phyloP scores from a whole-genome alignment of 2,888 invertebrate species.

The Agrilus mali region DNA sequence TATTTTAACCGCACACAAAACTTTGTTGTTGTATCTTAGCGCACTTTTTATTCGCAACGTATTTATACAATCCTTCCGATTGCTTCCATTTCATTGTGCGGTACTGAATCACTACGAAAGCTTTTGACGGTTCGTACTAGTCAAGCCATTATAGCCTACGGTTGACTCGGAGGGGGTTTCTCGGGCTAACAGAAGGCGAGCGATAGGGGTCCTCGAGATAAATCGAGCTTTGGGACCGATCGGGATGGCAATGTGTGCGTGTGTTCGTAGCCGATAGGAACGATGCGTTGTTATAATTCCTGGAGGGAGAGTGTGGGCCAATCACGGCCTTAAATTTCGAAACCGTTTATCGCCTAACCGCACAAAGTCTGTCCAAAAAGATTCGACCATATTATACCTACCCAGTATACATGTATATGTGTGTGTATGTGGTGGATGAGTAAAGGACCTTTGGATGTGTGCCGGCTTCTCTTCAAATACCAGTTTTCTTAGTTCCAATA shows the following conservation, averaged over 20 bases:
- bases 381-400: background rate
- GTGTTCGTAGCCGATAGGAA: constrained; percentile 23
- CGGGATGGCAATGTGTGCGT: constrained; percentile 25
- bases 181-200: constrained; percentile 1
- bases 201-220: constrained; percentile 16
- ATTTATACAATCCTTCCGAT: too few species aligned
- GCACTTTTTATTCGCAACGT: too few species aligned
- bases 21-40: too few species aligned
- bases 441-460: too few species aligned
- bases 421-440: too few species aligned
- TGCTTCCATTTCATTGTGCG: constrained; percentile 8
- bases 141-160: constrained; percentile 6
- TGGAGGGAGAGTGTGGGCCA: constrained; percentile 25
- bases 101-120: background rate
- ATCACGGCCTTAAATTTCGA: constrained; percentile 23
- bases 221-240: constrained; percentile 23
- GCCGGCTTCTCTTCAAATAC: too few species aligned
- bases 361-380: constrained; percentile 1
- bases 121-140: too few species aligned
- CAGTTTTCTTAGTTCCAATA: too few species aligned
- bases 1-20: too few species aligned
- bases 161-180: constrained; percentile 12
- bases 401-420: too few species aligned
- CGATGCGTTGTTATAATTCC: constrained; percentile 13
- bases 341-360: constrained; percentile 12